These are phyloP conservation scores for Meloidogyne chitwoodi DNA, from an alignment of 1,140 invertebrate species.

Conservation along the genomic window DNA sequence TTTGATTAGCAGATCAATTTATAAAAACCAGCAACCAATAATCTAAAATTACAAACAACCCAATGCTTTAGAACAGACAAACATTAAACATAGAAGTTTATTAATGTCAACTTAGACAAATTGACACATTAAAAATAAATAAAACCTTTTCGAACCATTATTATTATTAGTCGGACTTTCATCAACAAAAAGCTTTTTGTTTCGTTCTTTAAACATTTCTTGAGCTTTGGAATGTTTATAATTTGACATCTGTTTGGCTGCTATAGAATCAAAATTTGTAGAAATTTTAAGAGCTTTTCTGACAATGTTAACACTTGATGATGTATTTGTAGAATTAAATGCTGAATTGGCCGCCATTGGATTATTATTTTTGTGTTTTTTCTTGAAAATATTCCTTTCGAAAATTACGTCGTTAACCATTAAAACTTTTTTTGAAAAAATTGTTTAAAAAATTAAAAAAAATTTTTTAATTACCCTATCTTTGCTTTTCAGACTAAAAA, in stretches of 20 bases:
- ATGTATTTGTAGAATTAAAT: neutral
- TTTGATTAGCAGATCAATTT: no score
- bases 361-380: no score
- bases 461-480: neutral
- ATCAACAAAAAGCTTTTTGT: neutral
- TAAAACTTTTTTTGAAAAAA: neutral
- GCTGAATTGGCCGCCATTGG: no score
- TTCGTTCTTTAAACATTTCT: slow-evolving; percentile 18
- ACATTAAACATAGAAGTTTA: neutral
- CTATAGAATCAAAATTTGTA: slow-evolving; percentile 8
- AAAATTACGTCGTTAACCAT: neutral
- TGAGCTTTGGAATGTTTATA: slow-evolving; percentile 16
- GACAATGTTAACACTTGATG: neutral
- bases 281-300: slow-evolving; percentile 1
- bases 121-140: no score
- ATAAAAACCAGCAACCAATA: no score
- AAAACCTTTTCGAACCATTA: neutral
- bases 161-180: neutral
- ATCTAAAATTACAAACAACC: no score
- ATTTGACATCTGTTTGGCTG: slow-evolving; percentile 8
- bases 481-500: no score
- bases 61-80: neutral
- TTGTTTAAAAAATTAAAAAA: neutral
- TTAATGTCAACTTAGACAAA: neutral
- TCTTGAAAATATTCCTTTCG: neutral